These are phyloP conservation scores for Ciconia stormi DNA, from an alignment of 2,113 vertebrate species.

Conservation along the genomic window DNA sequence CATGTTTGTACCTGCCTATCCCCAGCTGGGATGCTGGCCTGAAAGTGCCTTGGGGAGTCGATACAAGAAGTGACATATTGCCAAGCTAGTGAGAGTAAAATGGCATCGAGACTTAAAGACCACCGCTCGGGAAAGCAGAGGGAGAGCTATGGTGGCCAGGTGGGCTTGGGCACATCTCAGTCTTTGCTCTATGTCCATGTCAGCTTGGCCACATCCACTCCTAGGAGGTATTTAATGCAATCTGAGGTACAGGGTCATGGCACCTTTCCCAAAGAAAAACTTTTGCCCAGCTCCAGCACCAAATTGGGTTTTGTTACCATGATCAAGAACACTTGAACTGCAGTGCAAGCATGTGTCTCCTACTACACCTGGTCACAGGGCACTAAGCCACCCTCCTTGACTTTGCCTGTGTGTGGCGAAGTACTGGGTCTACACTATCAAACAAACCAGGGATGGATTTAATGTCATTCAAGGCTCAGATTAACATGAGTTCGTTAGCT, in stretches of 20 bases:
- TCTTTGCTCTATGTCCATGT: neutral
- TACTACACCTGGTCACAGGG: neutral
- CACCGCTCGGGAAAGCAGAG: accelerated
- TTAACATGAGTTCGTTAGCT: neutral
- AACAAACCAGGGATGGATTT: neutral
- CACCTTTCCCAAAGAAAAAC: neutral
- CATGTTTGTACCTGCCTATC: neutral
- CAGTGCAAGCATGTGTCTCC: neutral
- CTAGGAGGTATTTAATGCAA: neutral
- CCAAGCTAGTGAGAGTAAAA: neutral
- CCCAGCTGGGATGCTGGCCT: neutral
- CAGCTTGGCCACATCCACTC: neutral
- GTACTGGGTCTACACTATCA: neutral
- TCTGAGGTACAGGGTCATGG: neutral
- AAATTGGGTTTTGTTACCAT: neutral
- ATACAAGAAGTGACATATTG: neutral
- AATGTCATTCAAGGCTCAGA: neutral
- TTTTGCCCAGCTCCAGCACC: neutral
- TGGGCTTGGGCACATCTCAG: neutral
- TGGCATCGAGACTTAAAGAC: neutral
- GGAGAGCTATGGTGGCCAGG: neutral
- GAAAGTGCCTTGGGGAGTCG: neutral
- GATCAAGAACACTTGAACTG: neutral
- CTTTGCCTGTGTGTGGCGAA: neutral
- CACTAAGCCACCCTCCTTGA: neutral